Conservation (phyloP, 2,888 invertebrate species). For the Dryococelus australis region DNA sequence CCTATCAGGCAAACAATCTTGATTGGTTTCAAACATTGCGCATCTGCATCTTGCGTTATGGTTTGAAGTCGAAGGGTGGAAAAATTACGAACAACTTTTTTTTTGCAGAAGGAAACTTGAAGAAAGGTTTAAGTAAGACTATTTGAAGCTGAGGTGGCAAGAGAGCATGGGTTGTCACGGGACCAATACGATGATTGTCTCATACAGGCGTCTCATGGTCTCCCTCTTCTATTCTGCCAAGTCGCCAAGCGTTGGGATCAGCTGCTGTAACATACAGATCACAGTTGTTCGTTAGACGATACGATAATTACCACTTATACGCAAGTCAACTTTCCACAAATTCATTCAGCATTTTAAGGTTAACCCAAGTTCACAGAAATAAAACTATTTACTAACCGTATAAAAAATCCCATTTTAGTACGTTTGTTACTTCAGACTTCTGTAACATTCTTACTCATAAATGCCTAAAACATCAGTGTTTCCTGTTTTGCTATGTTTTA, state of each 20-base stretch:
- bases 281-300: background rate
- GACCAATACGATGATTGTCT: conserved; percentile 50
- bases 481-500: too few species aligned
- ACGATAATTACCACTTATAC: background rate
- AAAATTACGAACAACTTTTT: background rate
- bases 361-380: too few species aligned
- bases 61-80: background rate
- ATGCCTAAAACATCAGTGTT: too few species aligned
- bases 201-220: conserved; percentile 84
- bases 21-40: background rate
- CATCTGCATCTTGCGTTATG: background rate
- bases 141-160: background rate
- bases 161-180: background rate
- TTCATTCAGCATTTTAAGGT: too few species aligned
- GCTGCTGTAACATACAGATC: conserved; percentile 62
- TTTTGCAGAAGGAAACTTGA: background rate
- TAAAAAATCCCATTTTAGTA: too few species aligned
- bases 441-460: too few species aligned
- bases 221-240: conserved; percentile 81
- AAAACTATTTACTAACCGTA: too few species aligned
- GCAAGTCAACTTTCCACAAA: background rate
- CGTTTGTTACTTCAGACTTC: too few species aligned
- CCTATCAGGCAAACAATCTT: background rate
- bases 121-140: background rate
- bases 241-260: conserved; percentile 81